Percentiles rank a stretch among this genome's conserved stretches.
These are phyloP conservation scores for Calvadosia cruxmelitensis DNA, from an alignment of 30 jellyfish, hydroid and myxozoan species.

Conservation along the genomic window DNA sequence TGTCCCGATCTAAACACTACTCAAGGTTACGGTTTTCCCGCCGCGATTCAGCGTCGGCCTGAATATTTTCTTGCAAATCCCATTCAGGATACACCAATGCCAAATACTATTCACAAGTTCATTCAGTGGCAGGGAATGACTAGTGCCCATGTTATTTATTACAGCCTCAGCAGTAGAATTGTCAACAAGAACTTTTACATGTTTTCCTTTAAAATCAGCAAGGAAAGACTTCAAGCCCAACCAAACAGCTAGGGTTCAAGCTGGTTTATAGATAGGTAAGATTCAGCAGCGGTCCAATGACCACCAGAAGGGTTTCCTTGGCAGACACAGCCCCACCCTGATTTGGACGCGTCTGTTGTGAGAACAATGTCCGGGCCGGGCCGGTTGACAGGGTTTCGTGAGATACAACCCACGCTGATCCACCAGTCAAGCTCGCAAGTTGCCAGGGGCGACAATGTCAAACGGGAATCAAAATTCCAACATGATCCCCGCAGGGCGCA, in stretches of 20 bases:
- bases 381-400: neutral
- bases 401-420: neutral
- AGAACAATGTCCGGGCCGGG: neutral
- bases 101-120: neutral
- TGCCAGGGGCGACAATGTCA: slow-evolving; percentile 12
- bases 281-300: neutral
- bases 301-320: neutral
- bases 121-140: neutral
- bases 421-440: slow-evolving; percentile 1
- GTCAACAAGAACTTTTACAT: neutral
- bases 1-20: too few species aligned
- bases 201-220: neutral
- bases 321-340: neutral
- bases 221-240: neutral
- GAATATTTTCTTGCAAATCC: too few species aligned
- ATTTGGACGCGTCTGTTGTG: neutral
- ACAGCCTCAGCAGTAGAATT: neutral
- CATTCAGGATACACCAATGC: neutral
- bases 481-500: neutral
- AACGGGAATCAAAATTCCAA: slow-evolving; percentile 7
- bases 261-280: neutral
- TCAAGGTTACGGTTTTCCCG: too few species aligned
- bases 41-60: too few species aligned
- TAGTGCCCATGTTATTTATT: neutral
- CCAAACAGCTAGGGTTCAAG: neutral